Base-by-base conservation (phyloP, 2,113 vertebrate species). In the Dromaius novaehollandiae region DNA sequence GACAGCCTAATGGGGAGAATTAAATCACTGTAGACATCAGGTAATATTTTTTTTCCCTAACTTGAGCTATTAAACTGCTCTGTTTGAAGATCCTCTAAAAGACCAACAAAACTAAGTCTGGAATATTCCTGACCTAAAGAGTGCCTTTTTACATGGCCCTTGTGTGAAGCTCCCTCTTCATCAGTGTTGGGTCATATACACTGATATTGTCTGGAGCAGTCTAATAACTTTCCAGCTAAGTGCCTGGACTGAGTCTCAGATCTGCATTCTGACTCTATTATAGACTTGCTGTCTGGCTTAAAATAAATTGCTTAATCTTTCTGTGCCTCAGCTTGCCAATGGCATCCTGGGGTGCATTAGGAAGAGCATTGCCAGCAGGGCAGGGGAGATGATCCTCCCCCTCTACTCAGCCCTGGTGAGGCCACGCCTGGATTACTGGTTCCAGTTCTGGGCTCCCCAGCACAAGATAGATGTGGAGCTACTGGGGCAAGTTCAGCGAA, bases 1-100 rank as follows among this genome's bases (percentile, higher is more conserved):
- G 97, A 48, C 98, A 98, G 51, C 97, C 98, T 94, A 97, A 98
- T 1, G 90, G 96, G 3, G 97, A 98, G 79, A 99, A 98, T 92
- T 96, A 98, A 98, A 98, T 97, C 5, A 56, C 88, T 93, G 97
- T 98, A 82, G 97, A 98, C 34, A 93, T 98, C 91, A 98, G 96
- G 97, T 98, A 73, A 91, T 50, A 70, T n/a, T 70, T 32, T 28
- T 93, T 64, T 86, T 14, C 5, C n/a, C n/a, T 61, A 71, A 48
- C 7, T 42, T 28, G 10, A 85, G 28, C 11, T 51, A 73, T 58
- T 55, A 50, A 40, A n/a, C 10, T 80, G 21, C 25, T 51, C 46
- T 56, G 24, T 70, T 85, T 83, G 75, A 88, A 91, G 51, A 82
- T 9, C 14, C 3, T 4, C 21, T 7, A 60, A 58, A 40, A 86